Percentiles rank a stretch among this genome's conserved stretches.
Evolutionary conservation across 2,888 invertebrate genomes (phyloP).

Genomic region (Lymantria dispar): DNA sequence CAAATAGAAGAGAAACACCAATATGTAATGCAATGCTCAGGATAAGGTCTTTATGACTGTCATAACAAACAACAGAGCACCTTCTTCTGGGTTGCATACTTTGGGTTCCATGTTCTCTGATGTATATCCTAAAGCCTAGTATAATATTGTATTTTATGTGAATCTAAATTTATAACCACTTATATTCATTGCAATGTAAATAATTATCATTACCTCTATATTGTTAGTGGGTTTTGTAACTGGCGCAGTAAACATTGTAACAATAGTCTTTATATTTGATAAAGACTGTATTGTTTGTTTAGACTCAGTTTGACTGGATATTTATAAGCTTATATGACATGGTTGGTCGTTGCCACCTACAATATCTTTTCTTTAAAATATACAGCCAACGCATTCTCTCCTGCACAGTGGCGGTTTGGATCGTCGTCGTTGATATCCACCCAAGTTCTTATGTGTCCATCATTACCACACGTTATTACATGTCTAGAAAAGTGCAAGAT

Average conservation of each 20-base stretch:
- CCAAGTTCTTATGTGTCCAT: slow-evolving; percentile 96
- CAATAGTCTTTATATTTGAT: slow-evolving; percentile 89
- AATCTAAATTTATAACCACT: not conserved
- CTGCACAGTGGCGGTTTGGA: slow-evolving; percentile 91
- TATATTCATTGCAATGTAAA: not conserved
- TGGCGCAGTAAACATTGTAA: slow-evolving; percentile 93
- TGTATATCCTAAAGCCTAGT: slow-evolving; percentile 84
- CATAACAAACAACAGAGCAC: slow-evolving; percentile 76
- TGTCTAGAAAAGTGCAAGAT: slow-evolving; percentile 44
- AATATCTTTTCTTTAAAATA: slow-evolving; percentile 86
- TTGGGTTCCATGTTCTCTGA: slow-evolving; percentile 87
- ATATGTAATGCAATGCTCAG: slow-evolving; percentile 84
- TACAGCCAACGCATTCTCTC: slow-evolving; percentile 90
- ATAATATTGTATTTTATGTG: not conserved
- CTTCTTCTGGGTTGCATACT: slow-evolving; percentile 76
- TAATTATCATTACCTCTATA: slow-evolving; percentile 69
- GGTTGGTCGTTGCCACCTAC: slow-evolving; percentile 92
- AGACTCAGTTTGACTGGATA: no score
- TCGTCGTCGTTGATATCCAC: slow-evolving; percentile 93
- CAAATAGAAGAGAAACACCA: no score
- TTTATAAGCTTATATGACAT: slow-evolving; percentile 91
- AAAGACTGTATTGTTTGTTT: no score
- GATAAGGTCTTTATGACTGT: slow-evolving; percentile 84
- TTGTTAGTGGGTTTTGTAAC: slow-evolving; percentile 87
- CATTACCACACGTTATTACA: slow-evolving; percentile 93